These are phyloP conservation scores for Macropis europaea DNA, from an alignment of 2,888 invertebrate species.

Conservation along the genomic window DNA sequence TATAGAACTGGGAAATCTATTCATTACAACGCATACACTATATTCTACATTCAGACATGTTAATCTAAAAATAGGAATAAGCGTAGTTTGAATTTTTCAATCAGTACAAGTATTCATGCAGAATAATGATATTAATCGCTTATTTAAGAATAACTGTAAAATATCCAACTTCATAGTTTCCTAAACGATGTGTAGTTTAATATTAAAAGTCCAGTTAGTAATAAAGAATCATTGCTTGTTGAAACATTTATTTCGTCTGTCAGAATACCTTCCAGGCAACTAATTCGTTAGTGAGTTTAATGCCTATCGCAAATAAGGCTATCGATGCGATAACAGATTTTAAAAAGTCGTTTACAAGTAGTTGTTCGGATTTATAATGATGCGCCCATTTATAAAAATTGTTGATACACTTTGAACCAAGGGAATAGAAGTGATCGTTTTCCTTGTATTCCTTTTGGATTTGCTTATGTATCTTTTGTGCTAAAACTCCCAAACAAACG, in stretches of 20 bases:
- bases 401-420: constrained; percentile 5
- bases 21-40: too few species aligned
- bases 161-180: not conserved
- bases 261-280: constrained; percentile 13
- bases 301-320: constrained; percentile 24
- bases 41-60: not conserved
- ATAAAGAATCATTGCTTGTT: not conserved
- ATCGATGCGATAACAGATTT: constrained; percentile 24
- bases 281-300: constrained; percentile 30
- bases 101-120: not conserved
- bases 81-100: not conserved
- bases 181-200: too few species aligned
- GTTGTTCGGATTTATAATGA: not conserved
- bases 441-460: constrained; percentile 1
- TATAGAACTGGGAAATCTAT: too few species aligned
- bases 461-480: constrained; percentile 9
- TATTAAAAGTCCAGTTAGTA: too few species aligned
- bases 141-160: not conserved
- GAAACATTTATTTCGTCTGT: not conserved
- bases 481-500: constrained; percentile 27
- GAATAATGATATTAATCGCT: not conserved
- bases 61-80: not conserved
- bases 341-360: constrained; percentile 14
- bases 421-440: not conserved
- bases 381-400: not conserved